A percentile compares a stretch with the other conserved stretches of the same genome.
These are phyloP conservation scores for Thelaira solivaga DNA, from an alignment of 2,888 invertebrate species.

Conservation along the genomic window DNA sequence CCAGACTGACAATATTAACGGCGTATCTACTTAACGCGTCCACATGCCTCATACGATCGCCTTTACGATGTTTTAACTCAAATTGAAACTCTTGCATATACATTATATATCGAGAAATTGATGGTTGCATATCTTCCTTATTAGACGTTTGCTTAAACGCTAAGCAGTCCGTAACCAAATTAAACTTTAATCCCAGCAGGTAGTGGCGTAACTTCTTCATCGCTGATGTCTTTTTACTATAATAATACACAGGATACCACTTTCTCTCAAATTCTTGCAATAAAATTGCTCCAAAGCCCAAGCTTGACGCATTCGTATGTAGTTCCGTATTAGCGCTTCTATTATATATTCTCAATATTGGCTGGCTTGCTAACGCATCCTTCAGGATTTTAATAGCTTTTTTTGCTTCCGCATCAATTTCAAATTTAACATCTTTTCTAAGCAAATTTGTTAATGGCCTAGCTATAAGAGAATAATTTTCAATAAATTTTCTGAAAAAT, in stretches of 20 bases:
- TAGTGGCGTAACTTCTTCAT: constrained; percentile 64
- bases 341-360: constrained; percentile 20
- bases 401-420: neutral
- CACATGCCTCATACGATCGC: no score
- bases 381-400: neutral
- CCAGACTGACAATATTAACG: no score
- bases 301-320: constrained; percentile 56
- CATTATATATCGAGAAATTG: constrained; percentile 50
- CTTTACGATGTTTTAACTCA: neutral
- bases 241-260: constrained; percentile 1
- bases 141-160: neutral
- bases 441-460: neutral
- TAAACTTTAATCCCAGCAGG: constrained; percentile 48
- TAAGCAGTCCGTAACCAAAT: neutral
- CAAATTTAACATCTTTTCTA: neutral
- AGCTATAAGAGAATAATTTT: neutral
- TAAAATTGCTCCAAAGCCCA: constrained; percentile 27
- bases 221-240: constrained; percentile 30
- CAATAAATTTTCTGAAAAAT: neutral
- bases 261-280: constrained; percentile 39
- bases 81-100: constrained; percentile 53
- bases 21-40: no score
- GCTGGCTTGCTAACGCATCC: neutral
- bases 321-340: constrained; percentile 46
- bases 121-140: constrained; percentile 38